phyloP scores from a whole-genome alignment of 2,888 invertebrate species.

The Entomobrya proxima region DNA sequence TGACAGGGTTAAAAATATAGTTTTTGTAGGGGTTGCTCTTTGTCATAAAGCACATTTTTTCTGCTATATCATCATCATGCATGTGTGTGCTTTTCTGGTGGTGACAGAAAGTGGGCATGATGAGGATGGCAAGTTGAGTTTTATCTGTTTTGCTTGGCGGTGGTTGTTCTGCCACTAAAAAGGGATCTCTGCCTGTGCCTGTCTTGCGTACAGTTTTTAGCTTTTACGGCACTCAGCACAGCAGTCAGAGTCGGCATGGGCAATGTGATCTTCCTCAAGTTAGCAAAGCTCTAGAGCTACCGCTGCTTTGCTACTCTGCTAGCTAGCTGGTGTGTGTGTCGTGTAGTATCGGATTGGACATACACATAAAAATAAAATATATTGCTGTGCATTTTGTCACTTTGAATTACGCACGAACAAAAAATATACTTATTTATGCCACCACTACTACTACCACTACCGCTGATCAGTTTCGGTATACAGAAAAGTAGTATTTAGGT shows the following conservation, averaged over 20 bases:
- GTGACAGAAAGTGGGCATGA: slow-evolving; percentile 57
- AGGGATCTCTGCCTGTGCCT: neutral
- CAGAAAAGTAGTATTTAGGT: neutral
- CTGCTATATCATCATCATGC: slow-evolving; percentile 20
- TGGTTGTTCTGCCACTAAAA: neutral
- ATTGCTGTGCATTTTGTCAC: slow-evolving; percentile 46
- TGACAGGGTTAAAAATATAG: slow-evolving; percentile 34
- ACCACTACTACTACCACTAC: neutral
- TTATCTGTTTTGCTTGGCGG: slow-evolving; percentile 32
- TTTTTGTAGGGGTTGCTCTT: slow-evolving; percentile 39
- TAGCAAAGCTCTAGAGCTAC: neutral
- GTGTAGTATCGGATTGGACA: slow-evolving; percentile 29
- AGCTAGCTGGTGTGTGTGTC: neutral
- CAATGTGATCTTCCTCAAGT: slow-evolving; percentile 38
- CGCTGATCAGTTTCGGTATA: slow-evolving; percentile 31
- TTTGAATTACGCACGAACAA: slow-evolving; percentile 44
- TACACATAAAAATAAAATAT: slow-evolving; percentile 50
- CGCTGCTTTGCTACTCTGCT: neutral
- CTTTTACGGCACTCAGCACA: neutral
- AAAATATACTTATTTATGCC: slow-evolving; percentile 32
- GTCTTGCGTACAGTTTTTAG: neutral
- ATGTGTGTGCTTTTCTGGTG: slow-evolving; percentile 23
- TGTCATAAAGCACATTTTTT: slow-evolving; percentile 15
- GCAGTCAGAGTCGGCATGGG: slow-evolving; percentile 29
- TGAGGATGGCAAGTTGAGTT: slow-evolving; percentile 9